Base-by-base conservation (phyloP, 2,888 invertebrate genomes). In the Drosophila seclusa region DNA sequence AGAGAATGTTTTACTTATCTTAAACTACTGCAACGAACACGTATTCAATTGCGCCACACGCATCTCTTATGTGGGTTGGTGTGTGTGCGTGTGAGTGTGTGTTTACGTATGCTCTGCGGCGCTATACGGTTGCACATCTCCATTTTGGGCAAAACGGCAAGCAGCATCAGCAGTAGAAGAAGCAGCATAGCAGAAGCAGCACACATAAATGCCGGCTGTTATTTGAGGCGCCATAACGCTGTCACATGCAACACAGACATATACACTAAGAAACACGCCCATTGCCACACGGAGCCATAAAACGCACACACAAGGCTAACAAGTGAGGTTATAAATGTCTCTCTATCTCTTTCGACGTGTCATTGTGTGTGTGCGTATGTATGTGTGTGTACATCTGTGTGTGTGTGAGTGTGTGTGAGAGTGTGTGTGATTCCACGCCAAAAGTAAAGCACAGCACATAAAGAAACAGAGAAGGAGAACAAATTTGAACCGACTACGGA, bases 211-310 rank as follows among this genome's bases (percentile, higher is more conserved):
- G 79, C 87, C 79, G 85, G 84, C 84, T 73, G 87, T 88, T 87
- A 89, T 87, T 68, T 75, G 82, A 80, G 83, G 89, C 85, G 81
- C 77, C 87, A 89, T 87, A 81, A 87, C 87, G 77, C 83, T 87
- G 85, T 81, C 81, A 83, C 82, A 88, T 87, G 81, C 82, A 83
- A 83, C 80, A 55, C 64, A 52, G 50, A 61, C 60, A 66, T 52
- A 68, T 42, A 52, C 57, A 73, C 55, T 49, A 36, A 67, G 50
- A 61, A 73, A 61, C 50, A 52, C 72, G 72, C 72, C 54, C 54
- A 54, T 54, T 16, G 45, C 63, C 55, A 66, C 55, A 64, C 40
- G 58, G 49, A 50, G 66, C 65, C 45, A 77, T 77, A 71, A 80
- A 80, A 73, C 79, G 70, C 80, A 77, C 55, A 36, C 66, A 79